These are phyloP conservation scores for Amphibalanus amphitrite DNA, from an alignment of 1,140 invertebrate genomes.

Conservation along the genomic window DNA sequence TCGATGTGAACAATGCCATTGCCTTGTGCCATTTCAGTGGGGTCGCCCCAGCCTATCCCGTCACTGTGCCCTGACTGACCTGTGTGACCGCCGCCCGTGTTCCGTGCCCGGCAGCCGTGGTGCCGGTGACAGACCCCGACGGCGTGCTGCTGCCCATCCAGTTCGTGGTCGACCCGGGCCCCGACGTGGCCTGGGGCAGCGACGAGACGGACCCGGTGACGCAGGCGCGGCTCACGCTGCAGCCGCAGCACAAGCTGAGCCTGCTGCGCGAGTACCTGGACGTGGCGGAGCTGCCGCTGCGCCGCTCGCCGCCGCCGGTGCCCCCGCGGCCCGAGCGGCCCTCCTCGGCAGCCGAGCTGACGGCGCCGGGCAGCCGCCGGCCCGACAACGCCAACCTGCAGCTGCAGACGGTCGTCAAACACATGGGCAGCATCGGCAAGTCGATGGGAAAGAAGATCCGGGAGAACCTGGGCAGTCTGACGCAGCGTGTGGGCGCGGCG, in stretches of 20 bases:
- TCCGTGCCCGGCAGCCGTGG: slow-evolving; percentile 32
- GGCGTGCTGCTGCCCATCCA: slow-evolving; percentile 54
- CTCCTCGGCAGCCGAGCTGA: slow-evolving; percentile 1
- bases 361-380: neutral
- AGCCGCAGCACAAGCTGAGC: slow-evolving; percentile 29
- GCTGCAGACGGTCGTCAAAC: slow-evolving; percentile 48
- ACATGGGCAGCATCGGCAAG: slow-evolving; percentile 52
- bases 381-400: slow-evolving; percentile 26
- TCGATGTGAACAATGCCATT: too few species aligned
- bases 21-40: too few species aligned
- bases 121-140: slow-evolving; percentile 53
- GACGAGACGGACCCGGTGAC: slow-evolving; percentile 31
- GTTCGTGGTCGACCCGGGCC: slow-evolving; percentile 67
- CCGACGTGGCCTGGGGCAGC: slow-evolving; percentile 46
- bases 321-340: neutral
- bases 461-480: slow-evolving; percentile 38
- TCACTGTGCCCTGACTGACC: too few species aligned
- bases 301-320: neutral
- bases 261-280: slow-evolving; percentile 43
- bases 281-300: slow-evolving; percentile 28
- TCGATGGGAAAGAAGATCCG: slow-evolving; percentile 59
- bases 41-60: too few species aligned
- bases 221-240: slow-evolving; percentile 22
- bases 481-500: slow-evolving; percentile 30
- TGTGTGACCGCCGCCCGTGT: slow-evolving; percentile 2